Conservation (phyloP, 2,888 invertebrate genomes). For the Caenorhabditis virilis region DNA sequence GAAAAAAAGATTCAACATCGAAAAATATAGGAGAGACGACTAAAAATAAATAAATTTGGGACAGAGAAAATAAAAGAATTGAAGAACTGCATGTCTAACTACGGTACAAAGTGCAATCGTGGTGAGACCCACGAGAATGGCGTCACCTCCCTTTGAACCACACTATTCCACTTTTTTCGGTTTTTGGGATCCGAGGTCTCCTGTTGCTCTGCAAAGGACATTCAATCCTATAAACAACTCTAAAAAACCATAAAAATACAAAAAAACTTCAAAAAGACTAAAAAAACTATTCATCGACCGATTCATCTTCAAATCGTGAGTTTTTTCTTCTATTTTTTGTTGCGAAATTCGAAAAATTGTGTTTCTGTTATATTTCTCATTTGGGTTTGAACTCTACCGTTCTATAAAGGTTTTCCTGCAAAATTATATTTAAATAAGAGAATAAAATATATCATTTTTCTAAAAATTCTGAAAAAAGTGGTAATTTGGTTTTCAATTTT, state of each 20-base stretch:
- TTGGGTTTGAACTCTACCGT: too few species aligned
- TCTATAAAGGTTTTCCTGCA: too few species aligned
- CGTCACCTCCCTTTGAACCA: slow-evolving; percentile 27
- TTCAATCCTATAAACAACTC: slow-evolving; percentile 35
- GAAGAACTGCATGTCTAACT: too few species aligned
- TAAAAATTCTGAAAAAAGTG: background rate
- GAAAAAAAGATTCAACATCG: too few species aligned
- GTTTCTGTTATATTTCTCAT: slow-evolving; percentile 1
- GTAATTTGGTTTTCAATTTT: background rate
- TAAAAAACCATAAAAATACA: slow-evolving; percentile 42
- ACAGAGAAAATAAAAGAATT: too few species aligned
- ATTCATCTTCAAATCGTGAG: slow-evolving; percentile 28
- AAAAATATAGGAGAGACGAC: too few species aligned
- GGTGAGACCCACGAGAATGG: slow-evolving; percentile 23
- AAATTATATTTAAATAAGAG: background rate
- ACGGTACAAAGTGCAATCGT: slow-evolving; percentile 28
- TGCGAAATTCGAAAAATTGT: slow-evolving; percentile 15
- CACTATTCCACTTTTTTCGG: slow-evolving; percentile 41
- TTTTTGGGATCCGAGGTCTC: slow-evolving; percentile 46
- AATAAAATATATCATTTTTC: too few species aligned
- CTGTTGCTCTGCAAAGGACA: slow-evolving; percentile 43
- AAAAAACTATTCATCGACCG: slow-evolving; percentile 34
- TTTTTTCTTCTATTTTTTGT: slow-evolving; percentile 20
- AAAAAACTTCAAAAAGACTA: slow-evolving; percentile 37
- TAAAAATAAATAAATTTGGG: too few species aligned